Conservation (phyloP, 92 coral and sea anemone genomes). For the Zoanthus sansibaricus region DNA sequence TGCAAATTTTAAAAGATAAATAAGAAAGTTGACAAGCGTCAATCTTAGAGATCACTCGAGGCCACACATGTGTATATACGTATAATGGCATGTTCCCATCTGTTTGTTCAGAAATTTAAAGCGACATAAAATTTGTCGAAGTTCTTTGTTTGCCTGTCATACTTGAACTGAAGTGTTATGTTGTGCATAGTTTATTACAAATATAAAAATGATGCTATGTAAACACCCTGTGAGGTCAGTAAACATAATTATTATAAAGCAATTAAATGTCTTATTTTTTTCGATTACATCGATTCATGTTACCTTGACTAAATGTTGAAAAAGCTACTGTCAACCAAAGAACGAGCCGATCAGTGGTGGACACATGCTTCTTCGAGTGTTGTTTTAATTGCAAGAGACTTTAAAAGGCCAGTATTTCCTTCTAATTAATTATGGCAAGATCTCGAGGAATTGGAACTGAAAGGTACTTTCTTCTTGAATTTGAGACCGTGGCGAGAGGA, state of each 20-base stretch:
- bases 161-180: slow-evolving; percentile 8
- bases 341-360: too few species aligned
- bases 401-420: slow-evolving; percentile 7
- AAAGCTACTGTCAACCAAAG: too few species aligned
- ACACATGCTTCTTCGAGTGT: too few species aligned
- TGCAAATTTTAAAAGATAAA: not conserved
- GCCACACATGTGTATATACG: slow-evolving; percentile 10
- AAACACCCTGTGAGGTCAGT: slow-evolving; percentile 14
- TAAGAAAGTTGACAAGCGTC: slow-evolving; percentile 11
- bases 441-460: not conserved
- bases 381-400: too few species aligned
- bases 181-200: slow-evolving; percentile 8
- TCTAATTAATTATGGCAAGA: slow-evolving; percentile 26
- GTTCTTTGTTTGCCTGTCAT: not conserved
- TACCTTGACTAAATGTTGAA: too few species aligned
- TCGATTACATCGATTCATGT: too few species aligned
- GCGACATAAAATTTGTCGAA: not conserved
- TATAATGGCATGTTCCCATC: slow-evolving; percentile 6
- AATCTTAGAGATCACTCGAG: slow-evolving; percentile 18
- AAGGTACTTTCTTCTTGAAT: too few species aligned
- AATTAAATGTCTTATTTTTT: not conserved
- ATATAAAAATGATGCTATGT: slow-evolving; percentile 9
- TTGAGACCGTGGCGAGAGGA: too few species aligned
- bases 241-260: slow-evolving; percentile 4
- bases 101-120: slow-evolving; percentile 6